Evolutionary conservation across 2,797 vertebrate species (phyloP), one percentile per base, ranked within the genome.

Genomic region (Chiloscyllium punctatum): DNA sequence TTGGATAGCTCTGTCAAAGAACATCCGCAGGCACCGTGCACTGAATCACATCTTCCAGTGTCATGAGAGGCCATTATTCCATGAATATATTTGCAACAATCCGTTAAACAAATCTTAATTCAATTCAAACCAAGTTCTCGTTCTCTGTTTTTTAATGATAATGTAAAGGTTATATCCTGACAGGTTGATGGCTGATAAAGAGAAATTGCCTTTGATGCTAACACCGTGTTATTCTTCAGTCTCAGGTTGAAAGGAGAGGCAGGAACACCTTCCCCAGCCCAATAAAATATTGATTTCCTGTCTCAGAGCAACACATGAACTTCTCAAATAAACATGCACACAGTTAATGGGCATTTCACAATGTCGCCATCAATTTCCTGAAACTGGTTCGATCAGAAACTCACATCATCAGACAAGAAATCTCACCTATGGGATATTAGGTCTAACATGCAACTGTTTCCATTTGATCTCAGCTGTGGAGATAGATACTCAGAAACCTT

Each of bases 251-350:
- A 51, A 42, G 74, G 94, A 51, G 69, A 53, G 48, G n/a, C 94
- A 51, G 71, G 48, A 51, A 27, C 42, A 94, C 13, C 94, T 48
- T 53, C 71, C 33, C 30, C 69, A 94, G 71, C 42, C 94, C 94
- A 94, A 94, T 74, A 74, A 74, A 72, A 94, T 94, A 94, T 94
- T 74, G 94, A 94, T 74, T 74, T 94, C 69, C 94, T 94, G 94
- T 94, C 94, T 74, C 27, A 94, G 69, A 30, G 74, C 69, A 94
- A 53, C 48, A 48, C n/a, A 48, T 71, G 66, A 48, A 68, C 18
- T 48, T 68, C 91, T 68, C 37, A 71, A 68, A 94, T 94, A 71
- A 94, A 94, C 91, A 94, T 66, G 91, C 91, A 27, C 37, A 33
- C 66, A 68, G 42, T 72, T 74, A 94, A 30, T 53, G 74, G 69